A percentile compares a stretch with the other conserved stretches of the same genome.
phyloP scores from a whole-genome alignment of 1,140 invertebrate species.

The Spodoptera frugiperda region DNA sequence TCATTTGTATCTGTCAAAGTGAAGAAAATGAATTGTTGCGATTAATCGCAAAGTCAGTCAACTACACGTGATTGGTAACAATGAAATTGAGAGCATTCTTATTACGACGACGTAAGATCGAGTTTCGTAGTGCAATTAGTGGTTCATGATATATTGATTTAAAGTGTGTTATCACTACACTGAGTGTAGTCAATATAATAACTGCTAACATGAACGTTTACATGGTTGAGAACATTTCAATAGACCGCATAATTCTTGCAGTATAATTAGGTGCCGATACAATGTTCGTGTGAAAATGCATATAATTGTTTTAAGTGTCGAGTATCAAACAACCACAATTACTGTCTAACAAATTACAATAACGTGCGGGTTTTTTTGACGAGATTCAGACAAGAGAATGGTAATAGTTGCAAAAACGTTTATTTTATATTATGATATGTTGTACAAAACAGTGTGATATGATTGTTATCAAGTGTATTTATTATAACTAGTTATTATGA shows the following conservation, averaged over 20 bases:
- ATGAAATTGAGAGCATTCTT: too few species aligned
- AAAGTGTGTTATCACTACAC: slow-evolving; percentile 2
- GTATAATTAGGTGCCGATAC: slow-evolving; percentile 4
- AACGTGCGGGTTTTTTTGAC: neutral
- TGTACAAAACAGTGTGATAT: too few species aligned
- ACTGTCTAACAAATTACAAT: slow-evolving; percentile 17
- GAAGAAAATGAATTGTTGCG: neutral
- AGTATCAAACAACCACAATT: neutral
- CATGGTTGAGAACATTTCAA: slow-evolving; percentile 26
- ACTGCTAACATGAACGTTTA: slow-evolving; percentile 28
- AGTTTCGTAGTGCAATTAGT: too few species aligned
- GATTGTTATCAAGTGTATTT: too few species aligned
- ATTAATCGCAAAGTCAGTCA: neutral
- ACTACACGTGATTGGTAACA: too few species aligned
- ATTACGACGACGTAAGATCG: too few species aligned
- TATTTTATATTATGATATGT: too few species aligned
- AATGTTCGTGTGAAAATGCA: slow-evolving; percentile 13
- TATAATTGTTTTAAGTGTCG: slow-evolving; percentile 23
- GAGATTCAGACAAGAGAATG: neutral
- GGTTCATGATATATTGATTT: neutral
- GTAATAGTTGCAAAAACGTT: neutral
- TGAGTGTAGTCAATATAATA: neutral
- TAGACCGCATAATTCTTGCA: slow-evolving; percentile 7
- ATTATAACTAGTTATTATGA: too few species aligned
- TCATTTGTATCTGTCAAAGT: neutral